Evolutionary conservation across 2,797 vertebrate genomes (phyloP), one percentile per base, ranked within the genome.

Genomic region (Uromys caudimaculatus): DNA sequence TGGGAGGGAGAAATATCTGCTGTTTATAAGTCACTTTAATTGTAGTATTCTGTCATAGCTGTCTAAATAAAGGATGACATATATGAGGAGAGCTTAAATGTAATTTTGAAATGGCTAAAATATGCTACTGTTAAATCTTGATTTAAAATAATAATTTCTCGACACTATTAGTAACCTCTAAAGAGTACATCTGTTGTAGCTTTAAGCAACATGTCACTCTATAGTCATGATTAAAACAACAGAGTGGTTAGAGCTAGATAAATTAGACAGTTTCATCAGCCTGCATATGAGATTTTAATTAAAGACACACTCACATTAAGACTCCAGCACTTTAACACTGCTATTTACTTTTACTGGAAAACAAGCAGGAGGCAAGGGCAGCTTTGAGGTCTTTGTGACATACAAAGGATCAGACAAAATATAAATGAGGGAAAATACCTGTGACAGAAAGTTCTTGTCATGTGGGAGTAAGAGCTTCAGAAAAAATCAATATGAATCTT

Each of bases 351-450:
- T 93, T 95, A 91, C 71, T 95, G 52, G 58, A 95, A 97, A 96
- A 96, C 73, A 95, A 97, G 86, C 89, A 96, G 67, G 67, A 89
- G 44, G 44, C 64, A 90, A 94, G 95, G 81, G 86, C 16, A 97
- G 58, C 85, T 41, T 62, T 62, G 58, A 97, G n/a, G 23, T 60
- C 77, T 97, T 95, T 91, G 84, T 93, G 77, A 81, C 38, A 75
- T 71, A 38, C 35, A 96, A 95, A 96, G 91, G 73, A 91, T 92
- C 23, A 96, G 79, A 95, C 56, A 91, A 96, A 95, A 83, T 29
- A 95, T 29, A 91, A 97, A 94, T 79, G 93, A 93, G 95, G 84
- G 90, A 97, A 97, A 97, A 96, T 71, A 93, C 32, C 93, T 96
- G 84, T 96, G 96, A 96, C 93, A 92, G 84, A 95, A 95, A 95